Evolutionary conservation across 2,888 invertebrate species (phyloP), one percentile per base, ranked within the genome.

Genomic region (Agonopterix heracliana): DNA sequence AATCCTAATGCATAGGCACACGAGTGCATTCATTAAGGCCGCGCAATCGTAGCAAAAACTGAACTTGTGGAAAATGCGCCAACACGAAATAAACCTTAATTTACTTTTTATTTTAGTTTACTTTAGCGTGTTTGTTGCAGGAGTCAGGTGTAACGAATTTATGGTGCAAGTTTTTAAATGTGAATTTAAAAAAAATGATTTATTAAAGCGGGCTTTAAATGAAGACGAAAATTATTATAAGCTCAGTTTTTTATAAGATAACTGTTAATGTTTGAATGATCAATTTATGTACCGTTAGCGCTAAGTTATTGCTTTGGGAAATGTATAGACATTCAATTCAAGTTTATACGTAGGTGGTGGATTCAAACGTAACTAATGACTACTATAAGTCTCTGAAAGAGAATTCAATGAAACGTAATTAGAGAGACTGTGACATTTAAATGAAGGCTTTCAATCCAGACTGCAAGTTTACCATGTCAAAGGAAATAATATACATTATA

Each of bases 21-120:
- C 66, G 67, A 76, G 74, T 67, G 74, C 71, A 68, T 79, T 81
- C 80, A 81, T 82, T 81, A 81, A 70, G 69, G 71, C 64, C 68
- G 68, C 60, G 63, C 65, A 72, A 71, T 66, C 61, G 69, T 51
- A 46, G 50, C 58, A 53, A 57, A 66, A 14, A 34, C 11, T 35
- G n/a, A n/a, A 60, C 58, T 26, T 53, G 57, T 56, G 62, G 68
- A 75, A 77, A 74, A 64, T 63, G 60, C 50, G 52, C 56, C 62
- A 47, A 51, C 57, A 48, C 52, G 54, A 66, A 71, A 70, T 68
- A 70, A 67, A 70, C 67, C 65, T 67, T 68, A 71, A 67, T 71
- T 74, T 72, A 63, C 61, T 63, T 73, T 63, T 60, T 58, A 52
- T 41, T 3, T 60, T 58, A 52, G 41, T 3, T 17, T 9, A n/a